A percentile compares a stretch with the other conserved stretches of the same genome.
Conservation (phyloP, 2,888 invertebrate species). For the Diplolepis rosae region DNA sequence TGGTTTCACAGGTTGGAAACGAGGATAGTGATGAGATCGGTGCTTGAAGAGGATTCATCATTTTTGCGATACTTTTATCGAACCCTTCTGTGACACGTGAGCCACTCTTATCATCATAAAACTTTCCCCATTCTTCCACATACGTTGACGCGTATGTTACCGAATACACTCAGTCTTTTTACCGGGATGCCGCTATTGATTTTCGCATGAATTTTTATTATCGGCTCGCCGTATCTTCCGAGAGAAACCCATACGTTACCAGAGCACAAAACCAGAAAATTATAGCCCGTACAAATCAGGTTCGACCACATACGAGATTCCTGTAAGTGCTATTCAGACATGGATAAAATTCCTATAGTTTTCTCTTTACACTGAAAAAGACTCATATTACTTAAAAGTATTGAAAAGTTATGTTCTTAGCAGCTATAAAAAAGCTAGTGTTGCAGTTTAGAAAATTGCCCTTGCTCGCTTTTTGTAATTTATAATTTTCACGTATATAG, state of each 20-base stretch:
- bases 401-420: not conserved
- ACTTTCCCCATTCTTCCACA: constrained; percentile 5
- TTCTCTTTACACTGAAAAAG: not conserved
- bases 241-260: constrained; percentile 16
- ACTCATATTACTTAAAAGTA: not conserved
- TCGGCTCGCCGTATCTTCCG: constrained; percentile 22
- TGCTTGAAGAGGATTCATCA: constrained; percentile 26
- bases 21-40: constrained; percentile 3
- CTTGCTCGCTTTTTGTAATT: too few species aligned
- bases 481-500: too few species aligned
- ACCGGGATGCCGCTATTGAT: constrained; percentile 39
- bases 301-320: constrained; percentile 41
- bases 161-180: constrained; percentile 3
- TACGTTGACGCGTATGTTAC: constrained; percentile 20
- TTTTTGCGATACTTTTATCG: constrained; percentile 27
- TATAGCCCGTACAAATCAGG: constrained; percentile 13
- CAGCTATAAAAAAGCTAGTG: too few species aligned
- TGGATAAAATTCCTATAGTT: not conserved
- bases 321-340: not conserved
- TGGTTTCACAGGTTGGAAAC: not conserved
- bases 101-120: constrained; percentile 29
- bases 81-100: constrained; percentile 14
- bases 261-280: constrained; percentile 7
- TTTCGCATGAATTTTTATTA: constrained; percentile 41
- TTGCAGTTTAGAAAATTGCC: too few species aligned